Evolutionary conservation across 2,797 vertebrate species (phyloP), one percentile per base, ranked within the genome.

Genomic region (Alectoris magna): DNA sequence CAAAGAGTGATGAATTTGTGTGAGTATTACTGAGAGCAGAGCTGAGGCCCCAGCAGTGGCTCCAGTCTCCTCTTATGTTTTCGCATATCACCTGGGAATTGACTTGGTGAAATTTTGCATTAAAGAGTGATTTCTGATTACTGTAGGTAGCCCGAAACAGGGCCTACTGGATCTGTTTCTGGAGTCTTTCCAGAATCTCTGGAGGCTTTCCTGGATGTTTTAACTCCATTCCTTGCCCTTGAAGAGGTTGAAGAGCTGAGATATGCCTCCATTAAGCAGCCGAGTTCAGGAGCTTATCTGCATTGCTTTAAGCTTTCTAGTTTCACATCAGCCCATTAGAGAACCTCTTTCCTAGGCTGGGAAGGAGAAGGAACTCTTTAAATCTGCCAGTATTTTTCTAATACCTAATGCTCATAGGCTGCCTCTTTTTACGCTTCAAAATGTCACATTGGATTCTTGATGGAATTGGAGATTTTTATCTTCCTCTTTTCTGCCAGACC

Each of bases 381-480:
- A 12, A 8, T 17, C 22, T 41, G 59, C 22, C 36, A 51, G 27
- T 67, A 73, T 79, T 76, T 90, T 43, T 51, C 21, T 53, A 44
- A 68, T 79, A 46, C 6, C 7, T 70, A 18, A 6, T 70, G 67
- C n/a, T 77, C 3, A 8, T 71, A 77, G 39, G 29, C 76, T 89
- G 63, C 10, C 23, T 85, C 51, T 78, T 81, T 69, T 85, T 96
- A 51, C 59, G 67, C 95, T 95, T 89, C 71, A 89, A 64, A 89
- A 92, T 76, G 93, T 87, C 93, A 92, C 17, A 3, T 17, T 81
- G 43, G 44, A 81, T 84, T 93, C 68, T 66, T 88, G 53, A 81
- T 83, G 80, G 87, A 90, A 92, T 94, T 86, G 72, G 46, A 56
- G 77, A 86, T 88, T 72, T 95, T 83, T 89, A 69, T 92, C 74